Evolutionary conservation across 2,113 vertebrate genomes (phyloP), one percentile per base, ranked within the genome.

Genomic region (Engystomops pustulosus): DNA sequence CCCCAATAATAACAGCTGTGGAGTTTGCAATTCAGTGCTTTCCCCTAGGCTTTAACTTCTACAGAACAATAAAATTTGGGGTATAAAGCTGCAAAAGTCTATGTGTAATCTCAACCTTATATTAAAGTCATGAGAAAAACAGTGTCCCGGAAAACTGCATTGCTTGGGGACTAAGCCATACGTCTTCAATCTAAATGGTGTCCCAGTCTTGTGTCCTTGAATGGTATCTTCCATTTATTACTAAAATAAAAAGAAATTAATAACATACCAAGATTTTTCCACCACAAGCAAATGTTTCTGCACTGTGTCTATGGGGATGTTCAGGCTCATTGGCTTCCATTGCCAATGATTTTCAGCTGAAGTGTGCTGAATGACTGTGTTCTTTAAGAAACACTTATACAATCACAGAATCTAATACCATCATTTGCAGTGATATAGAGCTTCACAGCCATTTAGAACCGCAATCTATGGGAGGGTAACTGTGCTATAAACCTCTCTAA

Each of bases 301-400:
- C n/a, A 53, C 30, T 3, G 20, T 53, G 6, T 49, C 3, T 45
- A n/a, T 72, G 41, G 14, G n/a, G 7, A 3, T 25, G 47, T 72
- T 81, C 80, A 53, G 80, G 67, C 80, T 72, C 67, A 72, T 81
- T 81, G 80, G 47, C 23, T 81, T 32, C 34, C 49, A 82, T 82
- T 82, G 74, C 80, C 47, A 62, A 30, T 74, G 36, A 83, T 83
- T 74, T 75, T 45, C 51, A 82, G 68, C 34, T 72, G 25, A 51
- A 74, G 51, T 41, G 15, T 75, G 51, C 53, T 20, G 38, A 62
- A 83, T 47, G 53, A 44, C 49, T 41, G n/a, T 82, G 71, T 82
- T 62, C 69, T 82, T 74, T 83, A 71, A 72, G 49, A 82, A 82
- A 72, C 30, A n/a, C 51, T 55, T 72, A 23, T 72, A 25, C 68